These are phyloP conservation scores for Myotis myotis DNA, from an alignment of 2,797 vertebrate species.

Conservation along the genomic window DNA sequence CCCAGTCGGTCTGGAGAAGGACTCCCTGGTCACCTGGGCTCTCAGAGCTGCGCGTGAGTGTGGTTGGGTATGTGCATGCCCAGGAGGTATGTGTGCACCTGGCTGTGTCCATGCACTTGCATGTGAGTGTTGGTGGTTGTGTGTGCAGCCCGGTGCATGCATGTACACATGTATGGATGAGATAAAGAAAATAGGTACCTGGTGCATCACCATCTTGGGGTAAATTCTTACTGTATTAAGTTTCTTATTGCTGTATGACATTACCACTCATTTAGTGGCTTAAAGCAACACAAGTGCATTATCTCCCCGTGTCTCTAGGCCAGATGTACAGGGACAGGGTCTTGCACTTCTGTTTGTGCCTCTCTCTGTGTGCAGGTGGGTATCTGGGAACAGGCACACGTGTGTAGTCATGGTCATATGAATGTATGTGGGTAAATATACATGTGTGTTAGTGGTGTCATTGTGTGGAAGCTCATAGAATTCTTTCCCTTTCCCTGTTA, in stretches of 20 bases:
- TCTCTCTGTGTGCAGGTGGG: neutral
- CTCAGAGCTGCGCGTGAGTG: neutral
- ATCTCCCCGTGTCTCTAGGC: neutral
- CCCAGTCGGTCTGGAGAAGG: neutral
- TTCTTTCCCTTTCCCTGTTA: neutral
- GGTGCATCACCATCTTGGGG: neutral
- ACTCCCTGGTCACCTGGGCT: neutral
- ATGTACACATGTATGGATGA: neutral
- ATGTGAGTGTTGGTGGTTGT: neutral
- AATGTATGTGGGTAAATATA: neutral
- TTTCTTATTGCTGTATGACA: neutral
- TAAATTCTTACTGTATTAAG: neutral
- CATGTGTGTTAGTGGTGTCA: neutral
- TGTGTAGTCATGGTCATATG: neutral
- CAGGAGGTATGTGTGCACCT: neutral
- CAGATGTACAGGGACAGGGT: neutral
- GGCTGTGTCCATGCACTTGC: neutral
- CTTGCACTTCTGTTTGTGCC: neutral
- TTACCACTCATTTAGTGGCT: neutral
- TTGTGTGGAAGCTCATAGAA: neutral
- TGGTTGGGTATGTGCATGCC: neutral
- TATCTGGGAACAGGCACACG: rapidly evolving
- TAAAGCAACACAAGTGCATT: neutral
- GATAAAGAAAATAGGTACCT: neutral
- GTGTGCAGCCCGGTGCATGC: neutral